A percentile compares a stretch with the other conserved stretches of the same genome.
These are phyloP conservation scores for Bilobella aurantiaca DNA, from an alignment of 1,140 invertebrate genomes.

Conservation along the genomic window DNA sequence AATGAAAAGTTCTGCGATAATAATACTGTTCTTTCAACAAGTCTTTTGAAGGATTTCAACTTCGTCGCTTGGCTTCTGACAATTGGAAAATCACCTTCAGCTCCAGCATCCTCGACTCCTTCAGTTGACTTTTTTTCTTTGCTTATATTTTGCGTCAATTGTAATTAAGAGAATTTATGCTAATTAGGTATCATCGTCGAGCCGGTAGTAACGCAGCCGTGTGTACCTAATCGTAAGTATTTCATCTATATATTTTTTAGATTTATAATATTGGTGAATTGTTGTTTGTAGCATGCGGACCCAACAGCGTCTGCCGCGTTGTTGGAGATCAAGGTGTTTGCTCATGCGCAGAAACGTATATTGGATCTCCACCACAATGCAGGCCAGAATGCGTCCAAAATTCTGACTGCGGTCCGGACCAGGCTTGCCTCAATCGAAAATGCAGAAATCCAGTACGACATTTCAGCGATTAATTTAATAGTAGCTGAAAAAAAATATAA, in stretches of 20 bases:
- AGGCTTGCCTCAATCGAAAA: constrained; percentile 51
- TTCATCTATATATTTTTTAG: background rate
- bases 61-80: background rate
- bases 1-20: no score
- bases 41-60: no score
- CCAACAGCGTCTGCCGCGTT: constrained; percentile 37
- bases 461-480: no score
- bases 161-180: background rate
- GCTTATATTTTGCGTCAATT: background rate
- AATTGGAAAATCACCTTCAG: no score
- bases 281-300: constrained; percentile 51
- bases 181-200: background rate
- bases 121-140: no score
- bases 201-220: constrained; percentile 33
- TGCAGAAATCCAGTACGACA: background rate
- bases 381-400: constrained; percentile 41
- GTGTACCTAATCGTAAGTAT: constrained; percentile 58
- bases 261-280: background rate
- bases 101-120: no score
- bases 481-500: background rate
- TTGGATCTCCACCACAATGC: constrained; percentile 44
- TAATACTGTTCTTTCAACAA: background rate
- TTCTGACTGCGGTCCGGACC: constrained; percentile 60
- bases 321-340: constrained; percentile 46
- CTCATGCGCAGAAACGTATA: constrained; percentile 50